Evolutionary conservation across 2,888 invertebrate species (phyloP).

Genomic region (Trilocha varians): DNA sequence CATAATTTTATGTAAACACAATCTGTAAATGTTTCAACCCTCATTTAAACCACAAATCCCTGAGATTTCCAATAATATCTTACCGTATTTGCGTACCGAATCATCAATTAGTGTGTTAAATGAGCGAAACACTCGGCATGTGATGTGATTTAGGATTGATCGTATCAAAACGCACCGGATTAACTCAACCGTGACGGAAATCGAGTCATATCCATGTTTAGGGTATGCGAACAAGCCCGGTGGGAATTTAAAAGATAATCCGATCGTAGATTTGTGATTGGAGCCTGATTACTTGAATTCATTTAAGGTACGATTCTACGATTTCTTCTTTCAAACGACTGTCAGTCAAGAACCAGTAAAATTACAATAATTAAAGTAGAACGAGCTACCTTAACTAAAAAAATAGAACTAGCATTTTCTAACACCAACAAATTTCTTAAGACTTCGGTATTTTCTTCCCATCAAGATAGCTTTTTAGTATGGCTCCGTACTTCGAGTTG

Average conservation of each 20-base stretch:
- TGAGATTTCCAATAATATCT: neutral
- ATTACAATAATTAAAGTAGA: too few relatives aligned
- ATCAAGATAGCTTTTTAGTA: constrained; percentile 16
- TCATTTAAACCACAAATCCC: neutral
- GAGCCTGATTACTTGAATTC: too few relatives aligned
- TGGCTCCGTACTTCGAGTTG: constrained; percentile 9
- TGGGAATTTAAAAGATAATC: constrained; percentile 19
- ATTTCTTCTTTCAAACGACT: too few relatives aligned
- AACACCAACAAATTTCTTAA: too few relatives aligned
- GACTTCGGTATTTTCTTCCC: constrained; percentile 2
- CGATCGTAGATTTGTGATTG: neutral
- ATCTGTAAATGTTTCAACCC: too few relatives aligned
- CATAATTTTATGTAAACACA: neutral
- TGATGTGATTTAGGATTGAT: constrained; percentile 31
- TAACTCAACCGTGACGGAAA: constrained; percentile 29
- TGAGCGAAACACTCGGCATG: constrained; percentile 20
- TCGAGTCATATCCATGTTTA: constrained; percentile 28
- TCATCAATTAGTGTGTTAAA: constrained; percentile 9
- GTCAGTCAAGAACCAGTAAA: too few relatives aligned
- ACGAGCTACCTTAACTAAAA: too few relatives aligned
- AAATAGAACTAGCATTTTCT: too few relatives aligned
- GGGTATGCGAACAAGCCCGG: constrained; percentile 25
- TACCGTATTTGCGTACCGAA: neutral
- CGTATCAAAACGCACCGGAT: constrained; percentile 30
- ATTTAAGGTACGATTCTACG: too few relatives aligned